Evolutionary conservation across 1,140 invertebrate genomes (phyloP), one percentile per base, ranked within the genome.

Genomic region (Bombus terrestris): DNA sequence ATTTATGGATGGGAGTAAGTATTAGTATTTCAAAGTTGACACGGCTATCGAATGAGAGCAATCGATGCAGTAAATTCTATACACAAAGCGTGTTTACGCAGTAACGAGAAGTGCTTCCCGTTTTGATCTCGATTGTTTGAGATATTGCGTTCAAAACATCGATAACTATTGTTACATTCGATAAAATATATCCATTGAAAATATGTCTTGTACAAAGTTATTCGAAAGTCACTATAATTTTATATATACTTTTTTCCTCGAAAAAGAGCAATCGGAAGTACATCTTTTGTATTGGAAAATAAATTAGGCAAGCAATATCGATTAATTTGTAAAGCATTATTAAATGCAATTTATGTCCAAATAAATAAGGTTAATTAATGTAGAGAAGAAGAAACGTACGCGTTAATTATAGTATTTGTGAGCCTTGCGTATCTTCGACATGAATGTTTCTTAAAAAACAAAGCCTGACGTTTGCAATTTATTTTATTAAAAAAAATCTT

Each of bases 101-200:
- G 41, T 76, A 83, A 62, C 81, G 73, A 83, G 74, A 83, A 83
- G 81, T 83, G 72, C 73, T 68, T 83, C 81, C 43, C 81, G 59
- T 66, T 83, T 83, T 76, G 59, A 53, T 83, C 72, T 76, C 72
- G 81, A 83, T 83, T 66, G 73, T 76, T 28, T 73, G 62, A 76
- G 72, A 76, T 66, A 83, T 10, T 32, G 53, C 39, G 25, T 62
- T 62, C n/a, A 25, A 59, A 73, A 66, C 35, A 47, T 41, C 32
- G 64, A 77, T 68, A 57, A 59, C 32, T 57, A 53, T 83, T 77
- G 73, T 57, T 77, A 32, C 28, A 64, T 25, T 25, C 57, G 6
- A 9, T 69, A 12, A 39, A 39, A 32, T 69, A 53, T 53, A 53
- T 77, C 22, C 53, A 68, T 62, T 1, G 43, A 53, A n/a, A 12